phyloP scores from a whole-genome alignment of 2,888 invertebrate species.

The Ligdia adustata region DNA sequence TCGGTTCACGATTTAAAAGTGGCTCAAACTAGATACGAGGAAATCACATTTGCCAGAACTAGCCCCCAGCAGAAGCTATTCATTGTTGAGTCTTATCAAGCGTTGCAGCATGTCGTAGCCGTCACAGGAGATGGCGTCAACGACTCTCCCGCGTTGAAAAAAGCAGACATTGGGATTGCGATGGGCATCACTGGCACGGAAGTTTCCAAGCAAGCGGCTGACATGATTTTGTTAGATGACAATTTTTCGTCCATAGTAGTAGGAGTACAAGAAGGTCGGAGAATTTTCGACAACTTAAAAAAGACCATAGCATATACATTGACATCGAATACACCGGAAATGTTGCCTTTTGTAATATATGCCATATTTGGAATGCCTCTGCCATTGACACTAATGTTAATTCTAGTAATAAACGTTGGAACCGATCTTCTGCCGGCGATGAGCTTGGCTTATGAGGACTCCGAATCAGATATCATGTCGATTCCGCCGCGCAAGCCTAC shows the following conservation, averaged over 20 bases:
- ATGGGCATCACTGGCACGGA: constrained; percentile 92
- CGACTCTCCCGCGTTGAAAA: constrained; percentile 93
- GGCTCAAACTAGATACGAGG: constrained; percentile 84
- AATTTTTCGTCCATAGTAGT: constrained; percentile 95
- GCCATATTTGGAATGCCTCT: constrained; percentile 89
- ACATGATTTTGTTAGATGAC: constrained; percentile 95
- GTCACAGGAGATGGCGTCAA: constrained; percentile 96
- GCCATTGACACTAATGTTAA: constrained; percentile 84
- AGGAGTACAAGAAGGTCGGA: constrained; percentile 91
- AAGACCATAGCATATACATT: constrained; percentile 94
- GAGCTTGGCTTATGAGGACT: constrained; percentile 90
- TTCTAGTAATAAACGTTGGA: constrained; percentile 90
- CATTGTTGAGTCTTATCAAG: constrained; percentile 91
- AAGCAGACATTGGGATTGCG: constrained; percentile 92
- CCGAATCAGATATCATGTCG: constrained; percentile 90
- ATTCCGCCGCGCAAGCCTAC: constrained; percentile 80
- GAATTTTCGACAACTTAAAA: constrained; percentile 94
- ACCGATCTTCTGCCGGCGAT: constrained; percentile 92
- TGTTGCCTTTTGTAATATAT: constrained; percentile 91
- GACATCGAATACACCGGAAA: constrained; percentile 93
- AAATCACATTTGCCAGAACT: constrained; percentile 90
- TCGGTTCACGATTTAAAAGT: constrained; percentile 79
- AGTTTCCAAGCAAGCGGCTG: constrained; percentile 94
- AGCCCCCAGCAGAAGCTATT: constrained; percentile 87
- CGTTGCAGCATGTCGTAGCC: constrained; percentile 91